phyloP scores from a whole-genome alignment of 2,113 vertebrate genomes.

The Carassius carassius region DNA sequence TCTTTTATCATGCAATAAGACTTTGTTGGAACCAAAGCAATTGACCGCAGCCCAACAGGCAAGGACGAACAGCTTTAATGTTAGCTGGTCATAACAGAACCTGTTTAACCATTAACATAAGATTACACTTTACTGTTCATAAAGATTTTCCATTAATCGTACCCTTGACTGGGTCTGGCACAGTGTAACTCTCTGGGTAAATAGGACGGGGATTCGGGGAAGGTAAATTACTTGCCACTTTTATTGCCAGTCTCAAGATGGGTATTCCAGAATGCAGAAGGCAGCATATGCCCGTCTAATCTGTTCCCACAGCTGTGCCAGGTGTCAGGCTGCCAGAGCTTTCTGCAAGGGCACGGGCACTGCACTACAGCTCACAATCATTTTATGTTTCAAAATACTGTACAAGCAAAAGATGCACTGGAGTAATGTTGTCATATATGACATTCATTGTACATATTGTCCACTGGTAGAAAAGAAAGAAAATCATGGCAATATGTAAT shows the following conservation, averaged over 20 bases:
- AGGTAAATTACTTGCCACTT: slow-evolving; percentile 62
- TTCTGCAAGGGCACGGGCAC: slow-evolving; percentile 61
- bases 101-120: slow-evolving; percentile 52
- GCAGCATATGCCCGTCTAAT: slow-evolving; percentile 69
- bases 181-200: slow-evolving; percentile 9
- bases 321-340: slow-evolving; percentile 64
- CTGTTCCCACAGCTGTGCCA: slow-evolving; percentile 66
- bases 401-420: neutral
- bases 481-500: neutral
- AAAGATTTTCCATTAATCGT: slow-evolving; percentile 46
- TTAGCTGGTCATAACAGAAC: slow-evolving; percentile 25
- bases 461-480: neutral
- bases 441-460: too few species aligned
- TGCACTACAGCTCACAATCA: slow-evolving; percentile 16
- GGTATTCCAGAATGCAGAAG: slow-evolving; percentile 60
- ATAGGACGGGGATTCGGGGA: slow-evolving; percentile 14
- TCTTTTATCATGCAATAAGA: neutral
- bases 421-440: neutral
- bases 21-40: neutral
- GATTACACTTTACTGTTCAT: slow-evolving; percentile 47
- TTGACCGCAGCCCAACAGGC: slow-evolving; percentile 2
- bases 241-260: slow-evolving; percentile 66
- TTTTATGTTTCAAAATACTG: neutral
- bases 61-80: slow-evolving; percentile 21
- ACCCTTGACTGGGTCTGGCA: slow-evolving; percentile 54